Evolutionary conservation across 2,113 vertebrate genomes (phyloP).

Genomic region (Fulica atra): DNA sequence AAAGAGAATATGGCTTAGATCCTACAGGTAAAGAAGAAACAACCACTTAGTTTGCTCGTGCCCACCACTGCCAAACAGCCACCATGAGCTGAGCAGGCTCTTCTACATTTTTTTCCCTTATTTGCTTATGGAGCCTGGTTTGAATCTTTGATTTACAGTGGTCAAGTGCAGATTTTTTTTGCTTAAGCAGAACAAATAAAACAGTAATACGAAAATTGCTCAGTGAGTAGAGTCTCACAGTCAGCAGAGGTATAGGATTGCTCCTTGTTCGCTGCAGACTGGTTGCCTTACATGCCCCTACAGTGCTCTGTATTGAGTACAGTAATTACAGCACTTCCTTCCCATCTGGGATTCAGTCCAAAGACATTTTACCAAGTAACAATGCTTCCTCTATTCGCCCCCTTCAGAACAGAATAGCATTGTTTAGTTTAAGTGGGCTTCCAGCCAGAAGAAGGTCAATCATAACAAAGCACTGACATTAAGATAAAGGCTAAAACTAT

Average conservation of each 20-base stretch:
- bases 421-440: conserved; percentile 61
- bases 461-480: conserved; percentile 67
- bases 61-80: neutral
- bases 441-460: conserved; percentile 68
- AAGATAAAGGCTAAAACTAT: conserved; percentile 64
- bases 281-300: conserved; percentile 25
- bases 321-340: conserved; percentile 62
- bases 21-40: neutral
- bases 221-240: neutral
- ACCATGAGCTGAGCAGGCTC: neutral
- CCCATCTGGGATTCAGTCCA: conserved; percentile 64
- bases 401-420: conserved; percentile 57
- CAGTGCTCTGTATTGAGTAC: conserved; percentile 28
- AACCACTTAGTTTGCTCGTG: neutral
- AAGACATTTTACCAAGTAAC: conserved; percentile 63
- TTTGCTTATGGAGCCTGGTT: neutral
- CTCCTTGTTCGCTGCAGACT: neutral
- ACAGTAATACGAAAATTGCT: neutral
- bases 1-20: neutral
- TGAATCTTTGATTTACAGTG: conserved; percentile 42
- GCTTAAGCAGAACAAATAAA: conserved; percentile 37
- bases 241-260: neutral
- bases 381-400: conserved; percentile 56
- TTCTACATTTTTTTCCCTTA: neutral
- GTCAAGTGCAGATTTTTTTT: neutral